A percentile compares a stretch with the other conserved stretches of the same genome.
These are phyloP conservation scores for Idaea biselata DNA, from an alignment of 2,888 invertebrate species.

Conservation along the genomic window DNA sequence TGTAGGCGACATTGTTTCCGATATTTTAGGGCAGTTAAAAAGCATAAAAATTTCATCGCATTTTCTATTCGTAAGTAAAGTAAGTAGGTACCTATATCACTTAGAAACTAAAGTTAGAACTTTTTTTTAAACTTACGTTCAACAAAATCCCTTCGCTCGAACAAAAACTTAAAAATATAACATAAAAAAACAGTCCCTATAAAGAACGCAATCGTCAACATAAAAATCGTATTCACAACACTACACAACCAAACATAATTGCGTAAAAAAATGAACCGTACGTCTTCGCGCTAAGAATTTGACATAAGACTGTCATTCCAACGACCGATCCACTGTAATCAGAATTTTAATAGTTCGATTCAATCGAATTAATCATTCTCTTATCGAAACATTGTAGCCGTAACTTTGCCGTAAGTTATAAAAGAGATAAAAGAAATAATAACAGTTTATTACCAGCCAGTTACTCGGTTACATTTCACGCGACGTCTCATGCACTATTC, in stretches of 20 bases:
- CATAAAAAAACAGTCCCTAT: slow-evolving; percentile 49
- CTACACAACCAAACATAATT: slow-evolving; percentile 55
- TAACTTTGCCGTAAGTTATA: too few species aligned
- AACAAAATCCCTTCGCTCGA: slow-evolving; percentile 28
- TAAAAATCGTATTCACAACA: slow-evolving; percentile 63
- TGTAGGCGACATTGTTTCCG: too few species aligned
- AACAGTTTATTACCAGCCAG: background rate
- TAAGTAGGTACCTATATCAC: too few species aligned
- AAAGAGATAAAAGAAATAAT: background rate
- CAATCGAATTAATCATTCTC: background rate
- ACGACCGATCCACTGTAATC: slow-evolving; percentile 20
- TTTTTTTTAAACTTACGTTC: slow-evolving; percentile 40
- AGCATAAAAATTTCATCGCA: too few species aligned
- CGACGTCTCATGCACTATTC: slow-evolving; percentile 27
- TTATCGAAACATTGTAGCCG: background rate
- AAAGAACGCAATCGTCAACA: slow-evolving; percentile 58
- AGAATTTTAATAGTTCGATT: slow-evolving; percentile 7
- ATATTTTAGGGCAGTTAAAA: too few species aligned
- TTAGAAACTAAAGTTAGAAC: too few species aligned
- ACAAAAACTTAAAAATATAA: slow-evolving; percentile 46
- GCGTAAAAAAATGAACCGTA: slow-evolving; percentile 36
- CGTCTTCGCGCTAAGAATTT: slow-evolving; percentile 61
- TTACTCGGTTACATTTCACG: slow-evolving; percentile 28
- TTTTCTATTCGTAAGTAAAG: too few species aligned
- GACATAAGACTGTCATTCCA: slow-evolving; percentile 53